These are phyloP conservation scores for Hyppa rectilinea DNA, from an alignment of 2,888 invertebrate genomes.

Conservation along the genomic window DNA sequence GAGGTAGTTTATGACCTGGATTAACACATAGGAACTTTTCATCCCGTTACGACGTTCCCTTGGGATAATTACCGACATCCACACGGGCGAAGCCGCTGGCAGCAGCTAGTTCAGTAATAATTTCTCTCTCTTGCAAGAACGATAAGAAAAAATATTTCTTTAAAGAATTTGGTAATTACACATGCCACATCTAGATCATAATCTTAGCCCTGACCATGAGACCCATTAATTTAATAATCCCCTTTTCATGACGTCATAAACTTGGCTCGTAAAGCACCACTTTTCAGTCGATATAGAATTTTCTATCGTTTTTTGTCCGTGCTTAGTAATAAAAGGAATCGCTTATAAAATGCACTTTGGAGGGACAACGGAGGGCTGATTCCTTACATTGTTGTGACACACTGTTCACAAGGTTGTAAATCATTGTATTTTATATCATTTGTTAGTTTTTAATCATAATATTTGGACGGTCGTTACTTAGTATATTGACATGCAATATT, in stretches of 20 bases:
- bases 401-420: constrained; percentile 60
- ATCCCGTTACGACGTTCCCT: too few relatives aligned
- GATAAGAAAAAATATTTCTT: too few relatives aligned
- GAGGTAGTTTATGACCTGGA: too few relatives aligned
- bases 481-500: background rate
- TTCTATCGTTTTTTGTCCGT: constrained; percentile 78
- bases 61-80: too few relatives aligned
- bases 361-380: constrained; percentile 73
- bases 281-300: constrained; percentile 84
- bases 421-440: background rate
- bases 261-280: constrained; percentile 84
- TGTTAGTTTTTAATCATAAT: background rate
- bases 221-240: constrained; percentile 82
- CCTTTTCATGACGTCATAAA: constrained; percentile 85
- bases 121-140: too few relatives aligned
- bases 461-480: background rate
- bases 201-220: constrained; percentile 65
- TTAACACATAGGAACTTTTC: too few relatives aligned
- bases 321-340: constrained; percentile 89
- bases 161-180: background rate
- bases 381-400: constrained; percentile 73
- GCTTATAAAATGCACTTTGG: constrained; percentile 87
- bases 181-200: constrained; percentile 34
- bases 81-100: too few relatives aligned
- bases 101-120: too few relatives aligned